These are phyloP conservation scores for Oligia latruncula DNA, from an alignment of 2,888 invertebrate species.

Conservation along the genomic window DNA sequence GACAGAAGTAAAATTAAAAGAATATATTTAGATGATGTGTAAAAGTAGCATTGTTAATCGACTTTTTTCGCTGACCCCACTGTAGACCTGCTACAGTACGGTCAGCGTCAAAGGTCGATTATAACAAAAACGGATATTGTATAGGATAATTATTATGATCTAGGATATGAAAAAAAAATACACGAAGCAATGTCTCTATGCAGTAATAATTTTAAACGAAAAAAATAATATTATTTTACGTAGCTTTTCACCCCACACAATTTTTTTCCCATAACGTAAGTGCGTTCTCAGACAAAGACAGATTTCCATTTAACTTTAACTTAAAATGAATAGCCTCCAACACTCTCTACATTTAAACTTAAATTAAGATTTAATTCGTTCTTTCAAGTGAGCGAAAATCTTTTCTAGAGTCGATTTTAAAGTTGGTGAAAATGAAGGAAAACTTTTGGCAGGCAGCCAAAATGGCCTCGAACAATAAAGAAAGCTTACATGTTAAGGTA, in stretches of 20 bases:
- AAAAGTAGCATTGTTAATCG: no score
- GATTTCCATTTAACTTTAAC: background rate
- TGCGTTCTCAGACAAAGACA: background rate
- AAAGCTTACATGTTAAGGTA: slow-evolving; percentile 14
- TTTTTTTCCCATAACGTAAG: background rate
- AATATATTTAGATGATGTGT: no score
- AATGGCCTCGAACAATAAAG: background rate
- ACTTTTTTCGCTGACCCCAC: no score
- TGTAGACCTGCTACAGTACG: no score
- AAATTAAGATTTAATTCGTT: slow-evolving; percentile 34
- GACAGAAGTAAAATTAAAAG: no score
- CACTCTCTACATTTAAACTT: background rate
- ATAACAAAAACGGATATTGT: no score
- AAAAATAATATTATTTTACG: no score
- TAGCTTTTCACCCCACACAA: no score
- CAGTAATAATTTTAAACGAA: no score
- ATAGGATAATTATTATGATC: no score
- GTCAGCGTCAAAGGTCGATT: no score
- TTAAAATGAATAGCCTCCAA: background rate
- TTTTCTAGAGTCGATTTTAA: slow-evolving; percentile 22
- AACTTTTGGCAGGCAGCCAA: slow-evolving; percentile 19
- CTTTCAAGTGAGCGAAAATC: slow-evolving; percentile 3
- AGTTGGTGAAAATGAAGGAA: slow-evolving; percentile 24
- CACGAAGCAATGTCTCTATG: background rate
- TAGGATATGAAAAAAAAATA: background rate